Percentiles rank a stretch among this genome's conserved stretches.
phyloP scores from a whole-genome alignment of 2,797 vertebrate genomes.

The Ptychadena robeensis region DNA sequence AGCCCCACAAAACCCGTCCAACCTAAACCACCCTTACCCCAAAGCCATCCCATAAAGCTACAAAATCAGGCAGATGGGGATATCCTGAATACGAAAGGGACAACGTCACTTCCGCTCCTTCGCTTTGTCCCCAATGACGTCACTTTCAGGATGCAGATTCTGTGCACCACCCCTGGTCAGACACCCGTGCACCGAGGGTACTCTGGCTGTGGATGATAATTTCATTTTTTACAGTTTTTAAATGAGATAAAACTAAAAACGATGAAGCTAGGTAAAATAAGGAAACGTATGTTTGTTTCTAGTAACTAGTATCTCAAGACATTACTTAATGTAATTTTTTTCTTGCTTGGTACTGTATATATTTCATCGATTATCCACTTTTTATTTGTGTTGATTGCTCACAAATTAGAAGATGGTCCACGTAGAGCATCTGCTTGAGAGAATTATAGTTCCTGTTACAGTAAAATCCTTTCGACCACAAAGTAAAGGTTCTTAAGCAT shows the following conservation, averaged over 20 bases:
- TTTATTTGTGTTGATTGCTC: constrained; percentile 11
- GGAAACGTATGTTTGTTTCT: not conserved
- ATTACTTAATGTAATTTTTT: constrained; percentile 1
- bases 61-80: too few relatives aligned
- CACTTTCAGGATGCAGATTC: too few relatives aligned
- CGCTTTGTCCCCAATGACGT: too few relatives aligned
- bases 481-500: constrained; percentile 10
- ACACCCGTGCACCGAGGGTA: too few relatives aligned
- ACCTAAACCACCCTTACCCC: too few relatives aligned
- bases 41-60: too few relatives aligned
- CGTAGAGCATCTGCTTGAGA: not conserved
- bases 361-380: not conserved
- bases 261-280: not conserved
- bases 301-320: not conserved
- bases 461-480: constrained; percentile 4
- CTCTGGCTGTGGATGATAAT: too few relatives aligned
- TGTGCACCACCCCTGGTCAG: too few relatives aligned
- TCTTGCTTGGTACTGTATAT: not conserved
- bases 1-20: too few relatives aligned
- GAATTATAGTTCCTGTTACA: constrained; percentile 8
- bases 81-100: too few relatives aligned
- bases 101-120: too few relatives aligned
- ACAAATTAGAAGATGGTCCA: constrained; percentile 34
- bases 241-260: not conserved
- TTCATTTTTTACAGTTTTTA: not conserved